Evolutionary conservation across 2,888 invertebrate species (phyloP).

Genomic region (Coelinius sp.): DNA sequence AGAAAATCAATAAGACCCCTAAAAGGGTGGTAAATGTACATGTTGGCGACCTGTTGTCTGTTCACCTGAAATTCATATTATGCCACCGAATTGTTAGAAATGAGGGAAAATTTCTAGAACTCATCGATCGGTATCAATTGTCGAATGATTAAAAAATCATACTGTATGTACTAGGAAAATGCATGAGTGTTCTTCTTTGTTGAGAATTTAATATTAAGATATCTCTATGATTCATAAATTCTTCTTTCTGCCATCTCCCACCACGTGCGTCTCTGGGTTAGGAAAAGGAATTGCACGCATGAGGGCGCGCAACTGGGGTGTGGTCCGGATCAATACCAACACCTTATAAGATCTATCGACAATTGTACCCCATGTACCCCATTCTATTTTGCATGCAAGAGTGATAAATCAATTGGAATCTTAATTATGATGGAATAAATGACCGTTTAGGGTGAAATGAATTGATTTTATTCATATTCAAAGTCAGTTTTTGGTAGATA

Average conservation of each 20-base stretch:
- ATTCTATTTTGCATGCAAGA: not conserved
- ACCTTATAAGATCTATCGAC: slow-evolving; percentile 63
- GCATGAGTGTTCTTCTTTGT: not conserved
- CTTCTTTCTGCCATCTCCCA: not conserved
- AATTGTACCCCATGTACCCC: slow-evolving; percentile 35
- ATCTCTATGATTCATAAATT: slow-evolving; percentile 5
- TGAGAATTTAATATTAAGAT: not conserved
- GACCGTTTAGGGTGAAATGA: not conserved
- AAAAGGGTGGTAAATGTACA: not conserved
- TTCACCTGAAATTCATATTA: not conserved
- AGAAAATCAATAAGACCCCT: slow-evolving; percentile 2
- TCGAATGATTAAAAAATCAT: no score
- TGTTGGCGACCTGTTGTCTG: not conserved
- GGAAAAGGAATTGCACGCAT: slow-evolving; percentile 35
- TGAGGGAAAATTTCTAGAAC: no score
- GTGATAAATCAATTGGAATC: not conserved
- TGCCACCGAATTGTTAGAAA: no score
- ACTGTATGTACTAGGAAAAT: no score
- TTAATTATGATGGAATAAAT: not conserved
- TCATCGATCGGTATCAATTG: no score
- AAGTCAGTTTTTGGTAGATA: no score
- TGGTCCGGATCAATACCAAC: slow-evolving; percentile 69
- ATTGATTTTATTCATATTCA: no score
- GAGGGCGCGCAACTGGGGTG: slow-evolving; percentile 60
- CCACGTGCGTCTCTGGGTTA: slow-evolving; percentile 23